Conservation (phyloP, 2,797 vertebrate genomes). For the Enteromius radiatus region DNA sequence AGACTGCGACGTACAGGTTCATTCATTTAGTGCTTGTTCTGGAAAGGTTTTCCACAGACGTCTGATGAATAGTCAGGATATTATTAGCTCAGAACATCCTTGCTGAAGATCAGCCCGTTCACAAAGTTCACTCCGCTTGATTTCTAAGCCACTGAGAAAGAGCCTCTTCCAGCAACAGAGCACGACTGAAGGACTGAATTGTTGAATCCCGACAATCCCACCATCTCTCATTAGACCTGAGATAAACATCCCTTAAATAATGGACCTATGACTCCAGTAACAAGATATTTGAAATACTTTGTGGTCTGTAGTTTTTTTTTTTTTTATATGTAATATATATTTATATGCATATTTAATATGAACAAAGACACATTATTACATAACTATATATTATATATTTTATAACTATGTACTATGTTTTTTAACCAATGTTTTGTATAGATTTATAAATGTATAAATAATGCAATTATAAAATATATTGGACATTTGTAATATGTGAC, state of each 20-base stretch:
- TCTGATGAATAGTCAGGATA: slow-evolving; percentile 36
- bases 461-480: too few species aligned
- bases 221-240: not conserved
- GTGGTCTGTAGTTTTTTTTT: not conserved
- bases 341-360: too few species aligned
- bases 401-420: too few species aligned
- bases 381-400: too few species aligned
- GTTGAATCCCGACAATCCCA: too few species aligned
- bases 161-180: not conserved
- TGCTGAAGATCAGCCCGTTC: slow-evolving; percentile 40
- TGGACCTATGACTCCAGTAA: not conserved
- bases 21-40: not conserved
- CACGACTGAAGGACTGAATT: not conserved
- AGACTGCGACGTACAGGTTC: not conserved
- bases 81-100: slow-evolving; percentile 49
- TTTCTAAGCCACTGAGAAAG: slow-evolving; percentile 19
- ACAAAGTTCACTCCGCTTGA: not conserved
- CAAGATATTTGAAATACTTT: not conserved
- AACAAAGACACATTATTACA: too few species aligned
- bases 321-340: too few species aligned
- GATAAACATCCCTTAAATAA: not conserved
- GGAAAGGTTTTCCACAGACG: not conserved
- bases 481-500: too few species aligned
- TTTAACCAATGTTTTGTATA: too few species aligned
- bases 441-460: too few species aligned